phyloP scores from a whole-genome alignment of 2,888 invertebrate genomes.

The Drosophila stalkeri region DNA sequence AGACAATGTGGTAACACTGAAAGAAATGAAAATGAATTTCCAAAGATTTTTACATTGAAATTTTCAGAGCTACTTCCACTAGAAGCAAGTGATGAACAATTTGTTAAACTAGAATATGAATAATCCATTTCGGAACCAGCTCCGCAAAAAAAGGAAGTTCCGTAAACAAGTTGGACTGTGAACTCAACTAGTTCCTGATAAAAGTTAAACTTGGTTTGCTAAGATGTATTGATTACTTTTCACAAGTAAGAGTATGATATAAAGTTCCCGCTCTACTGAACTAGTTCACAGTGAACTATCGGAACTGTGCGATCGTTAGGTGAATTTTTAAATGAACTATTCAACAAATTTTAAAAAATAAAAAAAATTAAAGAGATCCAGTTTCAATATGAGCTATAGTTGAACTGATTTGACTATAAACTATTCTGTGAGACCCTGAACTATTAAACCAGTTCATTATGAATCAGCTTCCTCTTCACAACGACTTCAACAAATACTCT shows the following conservation, averaged over 20 bases:
- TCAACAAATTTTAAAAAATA: too few species aligned
- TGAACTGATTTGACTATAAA: background rate
- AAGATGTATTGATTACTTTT: too few species aligned
- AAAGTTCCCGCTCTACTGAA: too few species aligned
- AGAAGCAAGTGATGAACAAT: background rate
- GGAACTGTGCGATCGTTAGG: too few species aligned
- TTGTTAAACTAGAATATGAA: background rate
- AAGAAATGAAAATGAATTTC: slow-evolving; percentile 41
- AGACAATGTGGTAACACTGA: slow-evolving; percentile 56
- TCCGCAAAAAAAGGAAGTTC: too few species aligned
- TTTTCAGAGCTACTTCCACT: background rate
- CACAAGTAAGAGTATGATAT: too few species aligned
- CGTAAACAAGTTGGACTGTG: too few species aligned
- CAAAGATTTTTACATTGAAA: background rate
- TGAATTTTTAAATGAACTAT: too few species aligned
- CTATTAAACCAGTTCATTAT: background rate
- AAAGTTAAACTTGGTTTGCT: background rate
- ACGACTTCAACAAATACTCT: background rate
- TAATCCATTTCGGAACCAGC: background rate
- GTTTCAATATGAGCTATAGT: background rate
- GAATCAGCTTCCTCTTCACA: background rate
- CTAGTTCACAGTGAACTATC: background rate
- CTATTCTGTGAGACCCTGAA: too few species aligned
- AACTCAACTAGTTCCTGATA: background rate
- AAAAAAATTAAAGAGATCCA: too few species aligned